phyloP scores from a whole-genome alignment of 2,113 vertebrate species.

The Scortum barcoo region DNA sequence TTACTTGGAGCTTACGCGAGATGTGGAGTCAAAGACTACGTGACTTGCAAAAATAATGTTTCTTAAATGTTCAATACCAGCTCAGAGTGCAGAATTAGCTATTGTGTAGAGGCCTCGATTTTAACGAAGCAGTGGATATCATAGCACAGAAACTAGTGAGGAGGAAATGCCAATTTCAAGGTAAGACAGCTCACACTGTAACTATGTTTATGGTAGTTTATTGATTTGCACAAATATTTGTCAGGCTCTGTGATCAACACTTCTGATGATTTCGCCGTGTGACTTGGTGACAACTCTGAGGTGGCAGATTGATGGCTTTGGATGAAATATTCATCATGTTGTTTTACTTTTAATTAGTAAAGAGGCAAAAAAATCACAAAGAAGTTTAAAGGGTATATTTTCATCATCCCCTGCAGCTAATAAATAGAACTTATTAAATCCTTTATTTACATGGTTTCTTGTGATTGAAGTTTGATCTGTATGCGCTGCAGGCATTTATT shows the following conservation, averaged over 20 bases:
- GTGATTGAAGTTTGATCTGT: background rate
- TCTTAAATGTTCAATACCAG: background rate
- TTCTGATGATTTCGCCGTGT: background rate
- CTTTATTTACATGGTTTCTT: background rate
- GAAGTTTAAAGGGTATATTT: background rate
- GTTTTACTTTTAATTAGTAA: background rate
- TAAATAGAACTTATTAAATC: background rate
- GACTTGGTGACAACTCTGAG: background rate
- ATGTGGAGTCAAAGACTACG: background rate
- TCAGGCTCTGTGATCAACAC: background rate
- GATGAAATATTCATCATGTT: background rate
- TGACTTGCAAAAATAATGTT: background rate
- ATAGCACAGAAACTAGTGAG: background rate
- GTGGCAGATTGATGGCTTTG: background rate
- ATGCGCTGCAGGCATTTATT: background rate
- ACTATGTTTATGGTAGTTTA: background rate
- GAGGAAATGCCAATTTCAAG: background rate
- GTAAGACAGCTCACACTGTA: background rate
- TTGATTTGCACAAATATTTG: too few species aligned
- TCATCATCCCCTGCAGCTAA: background rate
- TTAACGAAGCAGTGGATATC: too few species aligned
- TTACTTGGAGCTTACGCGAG: background rate
- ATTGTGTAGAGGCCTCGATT: background rate
- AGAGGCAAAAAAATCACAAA: background rate
- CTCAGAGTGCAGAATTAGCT: background rate